Base-by-base conservation (phyloP, 2,113 vertebrate species). In the Hymenochirus boettgeri region DNA sequence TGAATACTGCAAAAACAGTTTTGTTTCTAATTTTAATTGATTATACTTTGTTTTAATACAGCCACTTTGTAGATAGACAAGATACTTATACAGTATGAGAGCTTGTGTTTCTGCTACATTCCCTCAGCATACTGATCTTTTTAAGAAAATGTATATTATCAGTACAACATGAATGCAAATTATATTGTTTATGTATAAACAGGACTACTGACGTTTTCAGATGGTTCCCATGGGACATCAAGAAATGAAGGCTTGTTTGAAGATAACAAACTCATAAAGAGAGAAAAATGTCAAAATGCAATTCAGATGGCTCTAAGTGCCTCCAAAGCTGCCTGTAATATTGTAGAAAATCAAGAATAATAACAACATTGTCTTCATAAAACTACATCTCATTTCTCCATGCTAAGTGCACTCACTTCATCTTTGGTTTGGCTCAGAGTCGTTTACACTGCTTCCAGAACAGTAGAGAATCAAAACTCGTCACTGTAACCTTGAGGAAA, bases 181-280 rank as follows among this genome's bases (percentile, higher is more conserved):
- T n/a, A n/a, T n/a, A n/a, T n/a, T 62, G 24, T 78, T 33, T 11
- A 4, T 2, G 51, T 29, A 15, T 25, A 4, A 48, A 19, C 82
- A 98, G 96, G 96, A 33, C 78, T 99, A 71, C 74, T 99, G 80
- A 99, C 95, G 2, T 99, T 99, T 79, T 90, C 96, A 0, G 95
- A 99, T 1, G 96, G 96, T 62, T 93, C 90, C 46, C 94, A 99
- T 0, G 96, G 96, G 3, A 82, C 90, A 37, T 96, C 94, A 19
- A 90, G 94, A 48, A 99, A 94, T 0, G 96, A 99, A 79, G 96
- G 96, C 3, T 80, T 98, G 63, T 99, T 99, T 47, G 93, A 97
- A 81, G 96, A 95, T 82, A 98, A 99, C 82, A 96, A 92, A 83
- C 88, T 99, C 50, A 85, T 93, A 73, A 90, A 92, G 76, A 84